Evolutionary conservation across 2,113 vertebrate species (phyloP).

Genomic region (Atlantisia rogersi): DNA sequence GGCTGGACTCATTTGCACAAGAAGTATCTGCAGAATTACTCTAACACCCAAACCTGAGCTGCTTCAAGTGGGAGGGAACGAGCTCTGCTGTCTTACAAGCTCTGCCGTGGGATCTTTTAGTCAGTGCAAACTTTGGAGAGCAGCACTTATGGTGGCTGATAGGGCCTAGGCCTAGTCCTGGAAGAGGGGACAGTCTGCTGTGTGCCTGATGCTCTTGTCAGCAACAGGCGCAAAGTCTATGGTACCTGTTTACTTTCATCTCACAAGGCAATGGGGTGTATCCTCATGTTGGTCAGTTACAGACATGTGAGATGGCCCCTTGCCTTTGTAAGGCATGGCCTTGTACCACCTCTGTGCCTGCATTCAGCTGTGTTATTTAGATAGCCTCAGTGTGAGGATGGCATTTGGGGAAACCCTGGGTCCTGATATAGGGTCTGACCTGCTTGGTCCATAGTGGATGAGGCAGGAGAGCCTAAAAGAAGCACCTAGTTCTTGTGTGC

Average conservation of each 20-base stretch:
- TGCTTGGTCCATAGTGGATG: fast-evolving
- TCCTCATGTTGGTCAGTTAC: no score
- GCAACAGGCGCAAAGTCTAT: not conserved
- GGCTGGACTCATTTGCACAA: not conserved
- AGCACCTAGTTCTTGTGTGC: not conserved
- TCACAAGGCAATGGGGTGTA: fast-evolving
- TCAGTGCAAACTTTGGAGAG: not conserved
- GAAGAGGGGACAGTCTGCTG: not conserved
- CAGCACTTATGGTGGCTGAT: not conserved
- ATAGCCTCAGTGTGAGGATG: not conserved
- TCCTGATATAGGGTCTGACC: not conserved
- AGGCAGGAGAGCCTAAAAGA: not conserved
- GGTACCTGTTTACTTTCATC: not conserved
- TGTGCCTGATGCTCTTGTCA: not conserved
- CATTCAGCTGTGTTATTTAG: no score
- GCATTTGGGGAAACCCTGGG: not conserved
- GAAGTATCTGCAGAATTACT: not conserved
- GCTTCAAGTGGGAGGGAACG: not conserved
- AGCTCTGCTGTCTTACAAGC: not conserved
- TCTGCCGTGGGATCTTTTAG: not conserved
- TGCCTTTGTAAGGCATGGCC: not conserved
- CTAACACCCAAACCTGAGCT: not conserved
- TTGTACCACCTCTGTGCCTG: not conserved
- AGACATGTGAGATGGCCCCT: no score
- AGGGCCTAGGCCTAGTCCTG: not conserved